Evolutionary conservation across 2,888 invertebrate genomes (phyloP), one percentile per base, ranked within the genome.

Genomic region (Agelastica alni): DNA sequence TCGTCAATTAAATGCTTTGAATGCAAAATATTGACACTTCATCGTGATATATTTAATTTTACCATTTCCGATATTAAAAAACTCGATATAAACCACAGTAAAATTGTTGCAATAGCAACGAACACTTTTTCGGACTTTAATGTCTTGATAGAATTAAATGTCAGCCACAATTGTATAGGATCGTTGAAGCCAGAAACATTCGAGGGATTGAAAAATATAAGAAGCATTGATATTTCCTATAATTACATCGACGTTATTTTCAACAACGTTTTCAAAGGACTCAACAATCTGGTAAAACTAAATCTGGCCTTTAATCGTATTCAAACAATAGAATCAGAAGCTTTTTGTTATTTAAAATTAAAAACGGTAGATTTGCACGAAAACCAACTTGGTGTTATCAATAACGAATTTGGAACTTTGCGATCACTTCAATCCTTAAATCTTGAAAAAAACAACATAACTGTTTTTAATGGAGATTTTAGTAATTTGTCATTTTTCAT

Each of bases 41-140:
- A 71, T 30, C 46, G 68, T 3, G 70, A 69, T 28, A 70, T 70
- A 1, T 76, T 77, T 51, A 75, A 76, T 60, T 69, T 76, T 31
- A 68, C 73, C 5, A 75, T 73, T 7, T 75, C 75, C 49, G 72
- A 71, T 55, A 74, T 77, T 17, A 65, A 66, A 56, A 67, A 59
- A 18, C 53, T 77, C 16, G 70, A 73, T 47, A 46, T 77, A 17
- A 60, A 63, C 12, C 61, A 67, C 28, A 67, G 69, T 54, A 56
- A 64, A 31, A 75, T 77, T 14, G 63, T 58, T 0, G 61, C 44
- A 0, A 59, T 77, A 17, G 64, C 67, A 34, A 63, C 61, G 12
- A 69, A 68, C 47, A 65, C 74, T 2, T 76, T 76, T 52, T 69
- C 73, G 12, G 75, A 75, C 1, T 58, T 76, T 32, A 72, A 74